Percentiles rank a stretch among this genome's conserved stretches.
Conservation (phyloP, 2,888 invertebrate genomes). For the Trilocha varians region DNA sequence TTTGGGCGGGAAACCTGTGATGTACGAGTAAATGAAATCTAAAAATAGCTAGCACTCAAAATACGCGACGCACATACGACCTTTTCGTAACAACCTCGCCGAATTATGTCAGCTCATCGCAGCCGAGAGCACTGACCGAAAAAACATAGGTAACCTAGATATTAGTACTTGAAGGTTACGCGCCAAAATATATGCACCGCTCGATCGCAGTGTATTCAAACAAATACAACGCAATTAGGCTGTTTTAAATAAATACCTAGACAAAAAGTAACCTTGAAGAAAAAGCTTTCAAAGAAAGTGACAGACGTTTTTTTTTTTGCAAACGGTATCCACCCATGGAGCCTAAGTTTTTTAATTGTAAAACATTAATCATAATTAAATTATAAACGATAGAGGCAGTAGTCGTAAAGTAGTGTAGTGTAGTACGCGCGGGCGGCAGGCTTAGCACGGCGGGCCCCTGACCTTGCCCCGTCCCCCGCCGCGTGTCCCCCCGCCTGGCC, state of each 20-base stretch:
- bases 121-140: background rate
- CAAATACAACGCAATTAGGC: background rate
- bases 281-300: background rate
- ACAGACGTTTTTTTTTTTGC: background rate
- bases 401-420: background rate
- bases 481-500: background rate
- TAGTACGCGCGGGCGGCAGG: background rate
- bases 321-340: background rate
- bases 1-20: too few species aligned
- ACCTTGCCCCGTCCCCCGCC: background rate
- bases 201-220: background rate
- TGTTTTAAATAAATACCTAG: background rate
- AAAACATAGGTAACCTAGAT: background rate
- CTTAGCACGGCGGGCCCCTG: slow-evolving; percentile 1
- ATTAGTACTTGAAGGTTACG: background rate
- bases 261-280: background rate
- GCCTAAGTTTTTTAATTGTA: background rate
- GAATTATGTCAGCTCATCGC: background rate
- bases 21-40: too few species aligned
- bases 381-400: background rate
- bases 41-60: background rate
- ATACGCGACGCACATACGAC: background rate
- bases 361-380: background rate
- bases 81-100: background rate
- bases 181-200: background rate